Conservation (phyloP, 2,888 invertebrate species). For the Cryptocheilus praepositus region DNA sequence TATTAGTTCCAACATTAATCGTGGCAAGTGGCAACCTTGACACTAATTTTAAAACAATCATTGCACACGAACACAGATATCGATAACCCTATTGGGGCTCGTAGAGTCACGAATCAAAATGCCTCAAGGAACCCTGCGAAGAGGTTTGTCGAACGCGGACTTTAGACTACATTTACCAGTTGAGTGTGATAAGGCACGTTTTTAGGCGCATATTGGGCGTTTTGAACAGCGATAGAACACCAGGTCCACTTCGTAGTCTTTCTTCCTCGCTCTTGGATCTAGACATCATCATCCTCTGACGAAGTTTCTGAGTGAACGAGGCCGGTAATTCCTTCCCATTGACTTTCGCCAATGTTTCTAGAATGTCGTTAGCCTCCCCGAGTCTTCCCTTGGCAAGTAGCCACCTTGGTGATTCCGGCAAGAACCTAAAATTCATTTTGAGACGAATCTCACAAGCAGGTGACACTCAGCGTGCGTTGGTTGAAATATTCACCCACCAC, state of each 20-base stretch:
- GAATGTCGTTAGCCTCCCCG: conserved; percentile 87
- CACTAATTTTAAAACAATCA: no score
- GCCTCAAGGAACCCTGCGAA: no score
- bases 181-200: conserved; percentile 88
- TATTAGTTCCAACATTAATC: no score
- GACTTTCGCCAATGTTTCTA: conserved; percentile 85
- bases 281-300: conserved; percentile 83
- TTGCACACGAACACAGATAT: no score
- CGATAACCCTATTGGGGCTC: no score
- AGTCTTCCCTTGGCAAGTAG: conserved; percentile 88
- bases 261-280: conserved; percentile 77
- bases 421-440: conserved; percentile 75
- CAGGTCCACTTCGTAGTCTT: conserved; percentile 73
- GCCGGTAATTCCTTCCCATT: conserved; percentile 87
- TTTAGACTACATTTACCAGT: conserved; percentile 79
- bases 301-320: conserved; percentile 83
- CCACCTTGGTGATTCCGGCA: conserved; percentile 96
- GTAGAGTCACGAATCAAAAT: no score
- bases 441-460: no score
- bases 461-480: neutral
- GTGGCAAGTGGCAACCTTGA: no score
- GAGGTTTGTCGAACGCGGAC: neutral
- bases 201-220: conserved; percentile 94
- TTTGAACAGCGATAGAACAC: conserved; percentile 82
- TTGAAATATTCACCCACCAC: conserved; percentile 76